Evolutionary conservation across 2,113 vertebrate species (phyloP).

Genomic region (Patagioenas fasciata): DNA sequence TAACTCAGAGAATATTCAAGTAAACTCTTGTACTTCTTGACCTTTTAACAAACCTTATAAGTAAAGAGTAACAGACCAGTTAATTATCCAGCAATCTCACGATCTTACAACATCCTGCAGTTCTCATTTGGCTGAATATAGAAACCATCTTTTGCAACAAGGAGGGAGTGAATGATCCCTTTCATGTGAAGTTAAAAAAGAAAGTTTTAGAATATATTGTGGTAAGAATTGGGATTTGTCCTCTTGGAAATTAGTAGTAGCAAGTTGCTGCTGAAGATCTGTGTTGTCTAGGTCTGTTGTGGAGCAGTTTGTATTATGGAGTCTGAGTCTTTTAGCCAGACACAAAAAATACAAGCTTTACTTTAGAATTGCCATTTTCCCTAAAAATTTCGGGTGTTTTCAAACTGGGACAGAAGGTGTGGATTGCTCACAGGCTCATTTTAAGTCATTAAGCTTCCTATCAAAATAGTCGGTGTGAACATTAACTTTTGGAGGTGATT

Average conservation of each 20-base stretch:
- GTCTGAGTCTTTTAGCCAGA: conserved; percentile 8
- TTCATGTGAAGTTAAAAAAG: neutral
- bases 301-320: neutral
- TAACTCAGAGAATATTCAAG: neutral
- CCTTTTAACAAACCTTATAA: neutral
- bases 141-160: neutral
- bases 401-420: conserved; percentile 13
- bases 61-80: neutral
- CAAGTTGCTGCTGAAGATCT: neutral
- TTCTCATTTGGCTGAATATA: neutral
- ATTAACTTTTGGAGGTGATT: conserved; percentile 34
- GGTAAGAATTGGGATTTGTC: neutral
- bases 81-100: neutral
- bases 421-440: conserved; percentile 37
- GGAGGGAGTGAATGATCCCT: neutral
- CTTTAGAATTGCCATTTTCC: conserved; percentile 30
- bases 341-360: neutral
- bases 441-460: conserved; percentile 37
- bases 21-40: neutral
- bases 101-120: neutral
- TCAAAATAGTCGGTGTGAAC: neutral
- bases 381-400: conserved; percentile 12
- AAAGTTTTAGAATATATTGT: neutral
- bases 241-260: neutral
- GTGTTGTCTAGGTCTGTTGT: neutral